Evolutionary conservation across 2,888 invertebrate species (phyloP).

Genomic region (Drosophila parthenogenetica): DNA sequence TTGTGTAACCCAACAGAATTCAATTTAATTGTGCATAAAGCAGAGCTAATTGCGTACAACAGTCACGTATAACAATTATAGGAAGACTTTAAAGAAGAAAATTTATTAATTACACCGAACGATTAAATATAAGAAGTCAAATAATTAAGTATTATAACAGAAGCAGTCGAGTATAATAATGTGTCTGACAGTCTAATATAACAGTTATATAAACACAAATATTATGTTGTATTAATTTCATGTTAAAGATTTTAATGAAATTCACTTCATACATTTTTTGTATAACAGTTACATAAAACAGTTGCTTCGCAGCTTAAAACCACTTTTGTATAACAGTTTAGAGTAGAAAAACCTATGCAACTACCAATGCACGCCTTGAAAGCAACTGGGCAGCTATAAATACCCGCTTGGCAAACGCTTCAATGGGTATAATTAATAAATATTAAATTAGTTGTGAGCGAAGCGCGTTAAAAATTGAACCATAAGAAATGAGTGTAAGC

Average conservation of each 20-base stretch:
- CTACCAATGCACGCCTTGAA: neutral
- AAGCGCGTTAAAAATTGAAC: conserved; percentile 49
- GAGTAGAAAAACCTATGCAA: neutral
- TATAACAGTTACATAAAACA: neutral
- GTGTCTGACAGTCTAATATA: too few relatives aligned
- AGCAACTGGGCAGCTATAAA: conserved; percentile 5
- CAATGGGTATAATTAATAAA: conserved; percentile 61
- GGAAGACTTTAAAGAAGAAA: too few relatives aligned
- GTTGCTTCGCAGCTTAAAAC: neutral
- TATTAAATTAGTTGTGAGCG: conserved; percentile 56
- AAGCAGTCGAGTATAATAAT: too few relatives aligned
- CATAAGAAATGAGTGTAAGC: conserved; percentile 45
- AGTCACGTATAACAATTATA: conserved; percentile 1
- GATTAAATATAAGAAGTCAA: too few relatives aligned
- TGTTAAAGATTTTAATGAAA: too few relatives aligned
- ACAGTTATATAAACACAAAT: too few relatives aligned
- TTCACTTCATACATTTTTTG: too few relatives aligned
- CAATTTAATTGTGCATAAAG: neutral
- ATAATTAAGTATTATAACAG: too few relatives aligned
- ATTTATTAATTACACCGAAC: too few relatives aligned
- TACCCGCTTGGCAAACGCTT: conserved; percentile 20
- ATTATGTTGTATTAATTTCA: too few relatives aligned
- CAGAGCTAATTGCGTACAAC: neutral
- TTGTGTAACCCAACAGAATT: neutral
- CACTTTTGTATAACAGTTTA: neutral